phyloP scores from a whole-genome alignment of 2,888 invertebrate species.

The Xestia c-nigrum region DNA sequence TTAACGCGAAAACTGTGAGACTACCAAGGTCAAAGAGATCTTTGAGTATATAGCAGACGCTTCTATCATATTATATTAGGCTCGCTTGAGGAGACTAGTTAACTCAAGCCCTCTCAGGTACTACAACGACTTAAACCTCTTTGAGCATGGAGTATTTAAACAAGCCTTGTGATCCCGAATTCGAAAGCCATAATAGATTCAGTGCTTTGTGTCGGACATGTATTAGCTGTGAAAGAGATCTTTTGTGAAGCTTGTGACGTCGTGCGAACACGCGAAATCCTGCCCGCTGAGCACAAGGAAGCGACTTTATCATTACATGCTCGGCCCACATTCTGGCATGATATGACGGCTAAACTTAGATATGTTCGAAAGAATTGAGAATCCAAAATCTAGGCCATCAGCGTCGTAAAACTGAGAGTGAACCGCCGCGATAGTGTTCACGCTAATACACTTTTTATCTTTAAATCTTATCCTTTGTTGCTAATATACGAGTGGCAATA shows the following conservation, averaged over 20 bases:
- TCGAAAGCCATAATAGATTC: constrained; percentile 25
- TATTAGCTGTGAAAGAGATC: constrained; percentile 21
- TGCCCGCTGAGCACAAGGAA: constrained; percentile 52
- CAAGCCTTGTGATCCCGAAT: constrained; percentile 19
- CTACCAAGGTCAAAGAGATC: constrained; percentile 23
- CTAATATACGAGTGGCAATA: constrained; percentile 53
- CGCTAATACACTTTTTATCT: constrained; percentile 53
- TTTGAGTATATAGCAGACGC: constrained; percentile 2
- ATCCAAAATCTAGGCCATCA: constrained; percentile 67
- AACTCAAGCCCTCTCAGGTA: constrained; percentile 10
- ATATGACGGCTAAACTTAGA: constrained; percentile 67
- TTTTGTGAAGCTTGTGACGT: constrained; percentile 37
- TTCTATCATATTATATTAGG: constrained; percentile 17
- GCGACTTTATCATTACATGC: constrained; percentile 49
- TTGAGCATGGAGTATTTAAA: constrained; percentile 17
- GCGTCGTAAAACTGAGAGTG: constrained; percentile 68
- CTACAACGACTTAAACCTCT: constrained; percentile 12
- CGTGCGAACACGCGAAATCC: constrained; percentile 15
- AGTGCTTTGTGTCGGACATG: constrained; percentile 18
- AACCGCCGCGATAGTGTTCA: constrained; percentile 53
- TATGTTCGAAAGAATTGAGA: constrained; percentile 66
- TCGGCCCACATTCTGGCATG: constrained; percentile 59
- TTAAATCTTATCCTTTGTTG: constrained; percentile 59
- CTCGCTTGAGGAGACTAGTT: constrained; percentile 18
- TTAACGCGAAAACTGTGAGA: constrained; percentile 15